Evolutionary conservation across 30 jellyfish, hydroid and myxozoan genomes (phyloP), one percentile per base, ranked within the genome.

Genomic region (Aurelia aurita): DNA sequence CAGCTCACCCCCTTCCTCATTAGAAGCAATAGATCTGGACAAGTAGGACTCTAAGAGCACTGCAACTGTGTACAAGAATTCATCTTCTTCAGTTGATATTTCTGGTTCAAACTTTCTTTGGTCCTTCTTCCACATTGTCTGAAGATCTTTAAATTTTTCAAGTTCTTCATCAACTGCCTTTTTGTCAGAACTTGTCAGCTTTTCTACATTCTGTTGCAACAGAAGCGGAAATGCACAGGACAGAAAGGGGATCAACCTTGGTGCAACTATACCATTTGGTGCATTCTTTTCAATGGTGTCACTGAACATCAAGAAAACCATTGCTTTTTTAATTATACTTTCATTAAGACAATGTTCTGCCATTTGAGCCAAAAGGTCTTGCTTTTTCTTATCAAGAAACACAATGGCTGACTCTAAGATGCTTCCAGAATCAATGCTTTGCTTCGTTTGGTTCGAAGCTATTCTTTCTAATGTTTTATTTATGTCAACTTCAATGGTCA

Each of bases 151-250:
- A 58, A 53, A 88, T 3, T 78, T 69, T 18, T 23, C 58, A 61
- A 81, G 32, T 63, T 58, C 90, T 4, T 80, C 76, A 12, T 28
- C 39, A 19, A 86, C 57, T 18, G 32, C 46, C 16, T 86, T 82
- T 15, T 43, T 51, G 35, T 45, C 74, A n/a, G 53, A 67, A 3
- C 45, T 82, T 10, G 46, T 53, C 43, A 34, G 69, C 34, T 81
- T 82, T 51, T 39, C 72, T 21, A 86, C 77, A 12, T 72, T 77
- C 31, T 89, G 96, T 58, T 92, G 98, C 71, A 83, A 58, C 70
- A 92, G 72, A 16, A 92, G 84, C 20, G 95, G 87, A 28, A 92
- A 82, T 29, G 98, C 98, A 47, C 97, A 92, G 18, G 98, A 68
- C 22, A 87, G 83, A 54, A 87, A 92, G 12, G 98, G 98, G 32